Conservation (phyloP, 1,140 invertebrate genomes). For the Apocrypta bakeri region DNA sequence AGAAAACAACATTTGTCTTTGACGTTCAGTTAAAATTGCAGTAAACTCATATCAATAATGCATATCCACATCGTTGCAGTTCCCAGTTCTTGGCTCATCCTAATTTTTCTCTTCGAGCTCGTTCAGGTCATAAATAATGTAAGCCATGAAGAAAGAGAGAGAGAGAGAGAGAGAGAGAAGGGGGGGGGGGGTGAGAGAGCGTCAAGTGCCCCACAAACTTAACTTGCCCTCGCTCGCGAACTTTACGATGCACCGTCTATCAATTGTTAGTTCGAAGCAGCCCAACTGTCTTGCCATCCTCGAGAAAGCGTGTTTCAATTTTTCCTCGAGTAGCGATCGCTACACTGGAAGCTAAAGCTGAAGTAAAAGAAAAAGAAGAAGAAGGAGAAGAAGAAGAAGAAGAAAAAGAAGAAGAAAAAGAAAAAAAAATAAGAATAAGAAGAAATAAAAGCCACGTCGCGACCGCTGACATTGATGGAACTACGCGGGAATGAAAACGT, state of each 20-base stretch:
- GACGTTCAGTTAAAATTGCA: background rate
- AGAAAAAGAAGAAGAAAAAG: background rate
- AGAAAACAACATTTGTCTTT: background rate
- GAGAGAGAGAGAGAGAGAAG: no score
- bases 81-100: background rate
- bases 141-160: no score
- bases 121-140: conserved; percentile 6
- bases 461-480: conserved; percentile 35
- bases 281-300: background rate
- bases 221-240: background rate
- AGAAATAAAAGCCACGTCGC: conserved; percentile 19
- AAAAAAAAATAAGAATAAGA: conserved; percentile 5
- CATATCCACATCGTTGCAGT: background rate
- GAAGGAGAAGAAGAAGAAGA: conserved; percentile 2
- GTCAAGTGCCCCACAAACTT: conserved; percentile 3
- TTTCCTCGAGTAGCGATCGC: conserved; percentile 16
- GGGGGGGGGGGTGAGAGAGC: no score
- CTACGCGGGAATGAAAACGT: conserved; percentile 32
- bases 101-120: background rate
- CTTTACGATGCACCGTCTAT: conserved; percentile 30
- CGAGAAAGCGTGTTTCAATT: conserved; percentile 39
- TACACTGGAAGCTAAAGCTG: no score
- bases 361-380: no score
- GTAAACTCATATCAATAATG: background rate
- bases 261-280: conserved; percentile 22